Evolutionary conservation across 2,113 vertebrate species (phyloP).

Genomic region (Lophochroa leadbeateri): DNA sequence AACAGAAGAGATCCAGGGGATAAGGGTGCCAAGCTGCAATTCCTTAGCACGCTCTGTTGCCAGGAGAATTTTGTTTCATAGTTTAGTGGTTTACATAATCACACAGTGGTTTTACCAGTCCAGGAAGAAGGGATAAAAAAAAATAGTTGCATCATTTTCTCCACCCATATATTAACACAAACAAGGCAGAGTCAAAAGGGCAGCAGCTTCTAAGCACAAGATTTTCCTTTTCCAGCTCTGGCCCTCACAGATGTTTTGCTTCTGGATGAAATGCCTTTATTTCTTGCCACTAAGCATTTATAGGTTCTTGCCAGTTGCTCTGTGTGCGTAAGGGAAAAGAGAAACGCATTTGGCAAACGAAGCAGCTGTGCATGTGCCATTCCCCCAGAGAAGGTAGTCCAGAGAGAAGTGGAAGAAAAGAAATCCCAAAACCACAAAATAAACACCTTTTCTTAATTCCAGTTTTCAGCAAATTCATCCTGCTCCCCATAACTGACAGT

Average conservation of each 20-base stretch:
- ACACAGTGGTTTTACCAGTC: conserved; percentile 32
- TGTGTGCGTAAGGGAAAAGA: not conserved
- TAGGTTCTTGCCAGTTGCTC: not conserved
- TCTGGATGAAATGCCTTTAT: not conserved
- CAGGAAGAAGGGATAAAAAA: conserved; percentile 36
- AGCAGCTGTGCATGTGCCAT: not conserved
- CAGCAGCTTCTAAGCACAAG: not conserved
- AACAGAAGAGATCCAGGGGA: not conserved
- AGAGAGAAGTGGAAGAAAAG: not conserved
- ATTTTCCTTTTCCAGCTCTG: not conserved
- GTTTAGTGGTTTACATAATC: conserved; percentile 50
- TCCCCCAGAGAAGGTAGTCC: not conserved
- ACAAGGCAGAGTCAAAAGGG: conserved; percentile 17
- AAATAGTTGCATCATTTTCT: conserved; percentile 10
- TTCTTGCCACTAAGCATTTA: not conserved
- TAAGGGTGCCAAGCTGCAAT: not conserved
- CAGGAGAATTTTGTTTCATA: conserved; percentile 6
- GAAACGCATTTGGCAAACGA: not conserved
- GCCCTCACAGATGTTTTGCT: not conserved
- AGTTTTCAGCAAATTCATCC: not conserved
- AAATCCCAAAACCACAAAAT: not conserved
- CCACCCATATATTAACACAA: not conserved
- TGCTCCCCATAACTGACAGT: not conserved
- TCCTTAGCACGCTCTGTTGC: not conserved
- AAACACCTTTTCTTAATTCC: not conserved